phyloP scores from a whole-genome alignment of 2,888 invertebrate genomes.

The Coronaproctus castanopsis region DNA sequence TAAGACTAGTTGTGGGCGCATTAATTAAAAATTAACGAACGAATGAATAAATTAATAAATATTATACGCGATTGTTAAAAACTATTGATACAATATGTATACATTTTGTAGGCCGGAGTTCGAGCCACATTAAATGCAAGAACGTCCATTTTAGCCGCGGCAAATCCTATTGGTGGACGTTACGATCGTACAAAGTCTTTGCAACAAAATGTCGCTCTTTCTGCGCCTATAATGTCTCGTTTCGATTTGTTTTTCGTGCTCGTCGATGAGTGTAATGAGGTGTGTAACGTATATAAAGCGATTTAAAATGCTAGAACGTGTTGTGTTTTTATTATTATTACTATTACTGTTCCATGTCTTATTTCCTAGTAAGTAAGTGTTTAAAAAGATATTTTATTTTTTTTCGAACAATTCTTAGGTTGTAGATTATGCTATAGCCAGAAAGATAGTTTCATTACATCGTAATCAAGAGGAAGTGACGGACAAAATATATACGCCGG shows the following conservation, averaged over 20 bases:
- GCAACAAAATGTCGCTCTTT: conserved; percentile 79
- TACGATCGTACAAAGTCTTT: conserved; percentile 86
- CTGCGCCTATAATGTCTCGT: conserved; percentile 95
- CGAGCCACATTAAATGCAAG: conserved; percentile 93
- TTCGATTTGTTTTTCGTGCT: conserved; percentile 97
- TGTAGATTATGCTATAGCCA: conserved; percentile 89
- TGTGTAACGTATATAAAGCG: no score
- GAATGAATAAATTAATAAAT: no score
- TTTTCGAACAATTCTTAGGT: conserved; percentile 32
- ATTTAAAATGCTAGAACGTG: no score
- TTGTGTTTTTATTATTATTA: no score
- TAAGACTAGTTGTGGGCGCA: no score
- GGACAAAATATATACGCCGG: conserved; percentile 61
- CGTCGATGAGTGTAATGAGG: conserved; percentile 88
- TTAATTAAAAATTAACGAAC: no score
- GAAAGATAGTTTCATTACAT: conserved; percentile 86
- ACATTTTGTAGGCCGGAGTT: conserved; percentile 67
- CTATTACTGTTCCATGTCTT: neutral
- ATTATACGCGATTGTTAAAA: no score
- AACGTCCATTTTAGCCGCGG: conserved; percentile 93
- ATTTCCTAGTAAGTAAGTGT: neutral
- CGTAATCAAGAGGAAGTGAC: conserved; percentile 59
- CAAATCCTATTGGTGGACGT: conserved; percentile 91
- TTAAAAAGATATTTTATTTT: conserved; percentile 1
- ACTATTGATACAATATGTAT: no score